Percentiles rank a stretch among this genome's conserved stretches.
Evolutionary conservation across 2,888 invertebrate species (phyloP).

Genomic region (Melolontha melolontha): DNA sequence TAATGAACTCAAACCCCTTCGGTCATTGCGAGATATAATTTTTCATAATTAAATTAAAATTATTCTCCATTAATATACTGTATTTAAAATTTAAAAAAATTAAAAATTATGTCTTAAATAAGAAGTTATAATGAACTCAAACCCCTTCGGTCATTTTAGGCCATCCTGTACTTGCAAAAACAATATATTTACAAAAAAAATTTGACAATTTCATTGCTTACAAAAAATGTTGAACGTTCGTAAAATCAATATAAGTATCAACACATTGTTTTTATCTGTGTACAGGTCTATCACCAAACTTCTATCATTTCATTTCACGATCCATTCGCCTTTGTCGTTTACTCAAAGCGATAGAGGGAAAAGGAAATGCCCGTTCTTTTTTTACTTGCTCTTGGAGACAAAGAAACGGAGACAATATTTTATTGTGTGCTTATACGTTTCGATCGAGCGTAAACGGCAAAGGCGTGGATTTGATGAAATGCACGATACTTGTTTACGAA

Average conservation of each 20-base stretch:
- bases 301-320: constrained; percentile 29
- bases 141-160: too few relatives aligned
- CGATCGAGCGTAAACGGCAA: constrained; percentile 29
- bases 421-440: constrained; percentile 38
- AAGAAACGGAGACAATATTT: constrained; percentile 28
- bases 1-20: too few relatives aligned
- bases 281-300: not conserved
- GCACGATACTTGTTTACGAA: constrained; percentile 26
- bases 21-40: too few relatives aligned
- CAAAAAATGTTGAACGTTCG: too few relatives aligned
- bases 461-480: constrained; percentile 38
- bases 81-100: too few relatives aligned
- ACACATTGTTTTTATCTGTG: constrained; percentile 23
- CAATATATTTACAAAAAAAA: too few relatives aligned
- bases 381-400: constrained; percentile 17
- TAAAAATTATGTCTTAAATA: too few relatives aligned
- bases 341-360: not conserved
- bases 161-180: too few relatives aligned
- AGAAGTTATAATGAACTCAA: too few relatives aligned
- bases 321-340: constrained; percentile 25
- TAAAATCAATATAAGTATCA: constrained; percentile 24
- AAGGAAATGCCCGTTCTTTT: constrained; percentile 1
- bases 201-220: too few relatives aligned
- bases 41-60: too few relatives aligned
- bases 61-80: too few relatives aligned